Conservation (phyloP, 2,888 invertebrate genomes). For the Eupithecia tripunctaria region DNA sequence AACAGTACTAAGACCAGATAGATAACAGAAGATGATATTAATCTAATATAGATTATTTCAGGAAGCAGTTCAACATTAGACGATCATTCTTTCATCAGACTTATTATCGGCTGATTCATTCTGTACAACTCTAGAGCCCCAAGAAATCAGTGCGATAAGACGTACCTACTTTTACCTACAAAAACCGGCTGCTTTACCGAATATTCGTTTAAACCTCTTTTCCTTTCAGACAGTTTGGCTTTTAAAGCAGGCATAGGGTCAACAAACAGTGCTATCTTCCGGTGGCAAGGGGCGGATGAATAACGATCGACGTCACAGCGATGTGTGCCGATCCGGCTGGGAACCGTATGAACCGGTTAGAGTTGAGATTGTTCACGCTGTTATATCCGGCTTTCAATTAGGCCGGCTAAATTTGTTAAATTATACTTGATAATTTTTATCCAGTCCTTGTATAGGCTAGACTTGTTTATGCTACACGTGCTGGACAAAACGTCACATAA, state of each 20-base stretch:
- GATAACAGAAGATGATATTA: too few species aligned
- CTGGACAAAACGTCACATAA: not conserved
- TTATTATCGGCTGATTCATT: not conserved
- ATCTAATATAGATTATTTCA: too few species aligned
- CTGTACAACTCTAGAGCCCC: not conserved
- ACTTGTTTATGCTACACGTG: not conserved
- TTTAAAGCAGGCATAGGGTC: slow-evolving; percentile 59
- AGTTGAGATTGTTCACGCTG: slow-evolving; percentile 10
- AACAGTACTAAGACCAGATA: too few species aligned
- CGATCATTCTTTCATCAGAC: too few species aligned
- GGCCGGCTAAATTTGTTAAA: not conserved
- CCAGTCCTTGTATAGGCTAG: not conserved
- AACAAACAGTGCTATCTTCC: slow-evolving; percentile 72
- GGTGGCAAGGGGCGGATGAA: slow-evolving; percentile 75
- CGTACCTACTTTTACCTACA: not conserved
- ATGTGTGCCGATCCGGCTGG: slow-evolving; percentile 77
- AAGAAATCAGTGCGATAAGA: not conserved
- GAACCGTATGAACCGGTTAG: slow-evolving; percentile 43
- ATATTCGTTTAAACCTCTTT: slow-evolving; percentile 30
- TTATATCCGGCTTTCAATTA: slow-evolving; percentile 3
- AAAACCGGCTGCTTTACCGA: slow-evolving; percentile 9
- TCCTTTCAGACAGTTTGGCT: slow-evolving; percentile 34
- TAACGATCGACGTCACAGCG: slow-evolving; percentile 82
- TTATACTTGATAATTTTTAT: not conserved
- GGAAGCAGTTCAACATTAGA: too few species aligned